Evolutionary conservation across 1,140 invertebrate species (phyloP), one percentile per base, ranked within the genome.

Genomic region (Maniola jurtina): DNA sequence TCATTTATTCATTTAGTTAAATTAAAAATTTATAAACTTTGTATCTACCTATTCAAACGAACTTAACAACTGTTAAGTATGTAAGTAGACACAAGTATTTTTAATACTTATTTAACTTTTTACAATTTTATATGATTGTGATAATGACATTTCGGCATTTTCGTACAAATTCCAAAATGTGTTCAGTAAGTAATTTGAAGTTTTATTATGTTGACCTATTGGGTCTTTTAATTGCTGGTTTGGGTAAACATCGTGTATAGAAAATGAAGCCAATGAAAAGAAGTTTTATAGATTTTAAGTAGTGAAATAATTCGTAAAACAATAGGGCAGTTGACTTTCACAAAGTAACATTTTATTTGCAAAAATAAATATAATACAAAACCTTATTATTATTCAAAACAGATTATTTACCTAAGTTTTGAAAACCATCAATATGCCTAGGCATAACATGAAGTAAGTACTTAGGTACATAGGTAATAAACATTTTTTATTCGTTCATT

Each of bases 271-370:
- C 8, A 63, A 34, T 25, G 33, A 61, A 40, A 42, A 42, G 11
- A 56, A 0, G 25, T 35, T 38, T 35, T 36, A 7, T 64, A 64
- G 54, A 64, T 64, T 35, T 45, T 64, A 64, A 64, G 62, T 64
- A 64, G 62, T 54, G 16, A 57, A 64, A 64, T 55, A 64, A 57
- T 36, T 34, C 42, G 40, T 56, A 36, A 64, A 64, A 57, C 38
- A 35, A 64, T 55, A 25, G 14, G 52, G 52, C 4, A 34, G 52
- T 55, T 55, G 52, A 55, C 52, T 34, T 57, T 52, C 4, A 47
- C 35, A 25, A 38, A 64, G 14, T 38, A 52, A 55, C 15, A 50
- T 40, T 54, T 61, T 61, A 52, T n/a, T 62, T 62, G 16, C 34
- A 40, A 47, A 13, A 47, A 7, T 47, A 7, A 47, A 5, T 47